Conservation (phyloP, 1,140 invertebrate genomes). For the Eurosta solidaginis region DNA sequence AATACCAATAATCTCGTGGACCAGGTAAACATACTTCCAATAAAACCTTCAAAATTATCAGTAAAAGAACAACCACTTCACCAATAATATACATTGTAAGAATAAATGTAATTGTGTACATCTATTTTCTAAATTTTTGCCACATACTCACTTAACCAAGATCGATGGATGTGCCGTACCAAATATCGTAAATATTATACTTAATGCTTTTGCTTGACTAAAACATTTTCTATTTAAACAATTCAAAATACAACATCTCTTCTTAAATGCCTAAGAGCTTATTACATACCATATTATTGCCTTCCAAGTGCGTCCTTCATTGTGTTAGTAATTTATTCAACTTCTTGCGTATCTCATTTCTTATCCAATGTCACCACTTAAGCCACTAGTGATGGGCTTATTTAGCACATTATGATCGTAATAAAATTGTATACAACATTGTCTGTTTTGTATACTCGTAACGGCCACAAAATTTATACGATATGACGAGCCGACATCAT, state of each 20-base stretch:
- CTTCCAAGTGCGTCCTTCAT: neutral
- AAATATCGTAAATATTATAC: slow-evolving; percentile 11
- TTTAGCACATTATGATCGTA: slow-evolving; percentile 3
- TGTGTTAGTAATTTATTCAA: slow-evolving; percentile 10
- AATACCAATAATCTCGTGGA: no score
- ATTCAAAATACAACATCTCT: neutral
- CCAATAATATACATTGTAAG: no score
- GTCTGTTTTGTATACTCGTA: neutral
- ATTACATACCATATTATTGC: neutral
- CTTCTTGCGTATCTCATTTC: neutral
- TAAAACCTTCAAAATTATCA: no score
- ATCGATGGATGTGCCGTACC: neutral
- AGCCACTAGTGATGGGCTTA: slow-evolving; percentile 28
- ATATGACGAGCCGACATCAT: slow-evolving; percentile 2
- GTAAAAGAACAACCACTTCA: no score
- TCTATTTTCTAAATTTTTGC: neutral
- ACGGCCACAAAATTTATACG: slow-evolving; percentile 13
- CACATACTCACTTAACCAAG: neutral
- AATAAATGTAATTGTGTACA: no score
- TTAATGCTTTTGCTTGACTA: slow-evolving; percentile 21
- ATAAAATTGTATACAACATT: slow-evolving; percentile 22
- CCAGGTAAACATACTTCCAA: no score
- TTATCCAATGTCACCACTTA: slow-evolving; percentile 25
- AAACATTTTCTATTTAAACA: slow-evolving; percentile 23
- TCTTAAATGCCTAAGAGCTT: neutral